Evolutionary conservation across 2,797 vertebrate genomes (phyloP), one percentile per base, ranked within the genome.

Genomic region (Hemitrygon akajei): DNA sequence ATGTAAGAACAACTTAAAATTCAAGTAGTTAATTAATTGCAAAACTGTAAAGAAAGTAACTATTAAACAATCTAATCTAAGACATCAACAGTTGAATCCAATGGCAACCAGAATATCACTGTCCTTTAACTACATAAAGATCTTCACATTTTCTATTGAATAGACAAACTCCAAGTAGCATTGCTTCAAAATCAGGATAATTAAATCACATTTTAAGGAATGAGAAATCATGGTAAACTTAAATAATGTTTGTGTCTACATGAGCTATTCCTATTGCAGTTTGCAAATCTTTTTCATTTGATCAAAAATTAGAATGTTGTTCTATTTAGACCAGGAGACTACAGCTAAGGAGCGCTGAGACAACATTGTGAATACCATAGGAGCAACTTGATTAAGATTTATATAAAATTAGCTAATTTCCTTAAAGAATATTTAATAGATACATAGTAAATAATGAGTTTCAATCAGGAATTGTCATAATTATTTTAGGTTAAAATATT

Each of bases 241-340:
- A 94, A 94, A 12, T 96, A 95, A 96, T 94, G 94, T 95, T 93
- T 94, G 95, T 95, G 94, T 95, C 94, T 94, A 95, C 89, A 95
- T 94, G 95, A 95, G 96, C 96, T 96, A 95, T 95, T 96, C 95
- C n/a, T 86, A 95, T 91, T 95, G 95, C 95, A 95, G 93, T 95
- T 91, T 69, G 94, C 94, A 94, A 95, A 95, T 92, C 95, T 97
- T 95, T 93, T 95, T 94, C 60, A 71, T 94, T 95, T 93, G 89
- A 96, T 95, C 96, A 97, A 97, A 96, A 96, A 96, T 96, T 97
- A 96, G 96, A 95, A 95, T 95, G 96, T 89, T n/a, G 30, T 37
- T 91, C 37, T 34, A 91, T 71, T 37, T 3, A 71, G 0, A 69
- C 7, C 34, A 66, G 60, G 37, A 69, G 6, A 91, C 0, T 22